A percentile compares a stretch with the other conserved stretches of the same genome.
These are phyloP conservation scores for Gandaritis pyraliata DNA, from an alignment of 2,888 invertebrate genomes.

Conservation along the genomic window DNA sequence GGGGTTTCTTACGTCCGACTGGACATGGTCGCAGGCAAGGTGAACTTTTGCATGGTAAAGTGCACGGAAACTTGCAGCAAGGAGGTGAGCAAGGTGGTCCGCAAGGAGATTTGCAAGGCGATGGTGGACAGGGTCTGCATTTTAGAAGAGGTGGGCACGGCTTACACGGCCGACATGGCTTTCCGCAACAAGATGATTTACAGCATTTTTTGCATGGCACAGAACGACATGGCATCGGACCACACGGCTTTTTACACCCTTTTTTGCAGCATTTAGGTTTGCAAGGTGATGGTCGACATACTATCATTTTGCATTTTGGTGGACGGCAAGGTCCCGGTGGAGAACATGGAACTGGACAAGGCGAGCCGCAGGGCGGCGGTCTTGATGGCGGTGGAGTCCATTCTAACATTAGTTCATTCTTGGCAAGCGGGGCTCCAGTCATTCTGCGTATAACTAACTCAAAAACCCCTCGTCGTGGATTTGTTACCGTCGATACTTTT, in stretches of 20 bases:
- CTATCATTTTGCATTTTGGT: constrained; percentile 62
- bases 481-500: constrained; percentile 64
- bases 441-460: constrained; percentile 73
- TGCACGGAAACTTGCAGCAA: constrained; percentile 43
- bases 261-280: constrained; percentile 53
- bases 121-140: constrained; percentile 33
- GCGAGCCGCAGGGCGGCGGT: constrained; percentile 50
- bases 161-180: constrained; percentile 41
- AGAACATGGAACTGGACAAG: constrained; percentile 50
- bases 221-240: constrained; percentile 45
- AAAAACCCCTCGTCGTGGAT: constrained; percentile 76
- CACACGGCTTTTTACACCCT: constrained; percentile 54
- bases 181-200: constrained; percentile 47
- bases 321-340: constrained; percentile 50
- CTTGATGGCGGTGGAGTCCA: constrained; percentile 73
- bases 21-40: constrained; percentile 69
- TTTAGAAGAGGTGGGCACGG: constrained; percentile 40
- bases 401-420: constrained; percentile 75
- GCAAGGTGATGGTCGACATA: constrained; percentile 57
- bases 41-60: constrained; percentile 57
- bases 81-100: constrained; percentile 28
- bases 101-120: constrained; percentile 42
- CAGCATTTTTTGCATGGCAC: constrained; percentile 50
- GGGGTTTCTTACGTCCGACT: constrained; percentile 58
- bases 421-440: constrained; percentile 72